Conservation (phyloP, 2,113 vertebrate genomes). For the Turnix velox region DNA sequence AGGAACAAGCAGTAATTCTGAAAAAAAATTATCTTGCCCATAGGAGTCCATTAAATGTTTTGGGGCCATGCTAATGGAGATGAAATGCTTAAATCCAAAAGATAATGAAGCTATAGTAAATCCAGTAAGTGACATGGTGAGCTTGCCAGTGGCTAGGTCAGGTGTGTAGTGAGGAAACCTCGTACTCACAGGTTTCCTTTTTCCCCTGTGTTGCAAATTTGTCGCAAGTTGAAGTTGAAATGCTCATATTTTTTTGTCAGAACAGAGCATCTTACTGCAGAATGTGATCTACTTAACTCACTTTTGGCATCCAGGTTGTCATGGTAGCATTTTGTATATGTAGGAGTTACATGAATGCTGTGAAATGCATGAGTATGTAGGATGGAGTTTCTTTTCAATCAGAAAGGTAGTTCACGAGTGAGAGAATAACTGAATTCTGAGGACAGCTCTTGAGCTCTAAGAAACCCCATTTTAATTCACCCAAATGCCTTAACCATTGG, state of each 20-base stretch:
- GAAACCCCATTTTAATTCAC: background rate
- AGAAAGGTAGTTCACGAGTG: background rate
- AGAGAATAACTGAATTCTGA: background rate
- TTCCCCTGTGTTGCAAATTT: background rate
- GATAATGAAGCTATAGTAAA: background rate
- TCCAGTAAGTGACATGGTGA: background rate
- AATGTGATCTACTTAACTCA: background rate
- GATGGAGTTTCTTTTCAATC: background rate
- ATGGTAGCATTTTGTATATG: background rate
- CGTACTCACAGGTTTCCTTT: rapidly evolving
- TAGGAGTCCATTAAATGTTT: background rate
- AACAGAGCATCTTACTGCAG: background rate
- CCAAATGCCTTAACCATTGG: background rate
- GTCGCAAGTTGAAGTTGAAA: background rate
- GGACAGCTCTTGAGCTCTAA: background rate
- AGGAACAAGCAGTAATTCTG: background rate
- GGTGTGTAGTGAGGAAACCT: background rate
- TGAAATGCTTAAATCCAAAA: background rate
- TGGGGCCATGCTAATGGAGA: background rate
- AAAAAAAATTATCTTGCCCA: background rate
- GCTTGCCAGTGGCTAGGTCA: rapidly evolving
- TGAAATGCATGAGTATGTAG: background rate
- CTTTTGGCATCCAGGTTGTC: background rate
- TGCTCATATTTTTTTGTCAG: background rate
- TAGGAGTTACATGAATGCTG: background rate